Evolutionary conservation across 2,888 invertebrate species (phyloP).

Genomic region (Hemithea aestivaria): DNA sequence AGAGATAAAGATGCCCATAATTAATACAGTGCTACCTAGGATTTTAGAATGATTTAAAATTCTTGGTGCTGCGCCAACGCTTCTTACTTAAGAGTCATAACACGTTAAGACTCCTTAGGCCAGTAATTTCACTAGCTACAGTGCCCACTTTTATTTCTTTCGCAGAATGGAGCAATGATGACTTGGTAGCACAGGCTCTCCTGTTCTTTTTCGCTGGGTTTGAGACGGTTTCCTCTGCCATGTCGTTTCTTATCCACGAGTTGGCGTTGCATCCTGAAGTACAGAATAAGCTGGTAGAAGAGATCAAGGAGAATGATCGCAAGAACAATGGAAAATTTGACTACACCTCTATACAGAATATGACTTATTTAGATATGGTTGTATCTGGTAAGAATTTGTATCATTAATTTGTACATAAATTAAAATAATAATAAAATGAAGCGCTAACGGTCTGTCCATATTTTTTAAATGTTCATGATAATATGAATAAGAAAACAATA

Average conservation of each 20-base stretch:
- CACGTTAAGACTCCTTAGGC: too few relatives aligned
- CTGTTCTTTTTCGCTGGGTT: slow-evolving; percentile 80
- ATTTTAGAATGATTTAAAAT: too few relatives aligned
- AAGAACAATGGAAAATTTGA: slow-evolving; percentile 61
- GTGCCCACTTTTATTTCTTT: slow-evolving; percentile 4
- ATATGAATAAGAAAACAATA: too few relatives aligned
- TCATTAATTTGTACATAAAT: background rate
- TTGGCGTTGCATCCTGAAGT: slow-evolving; percentile 78
- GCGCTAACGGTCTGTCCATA: too few relatives aligned
- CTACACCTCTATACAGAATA: slow-evolving; percentile 71
- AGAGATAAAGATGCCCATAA: too few relatives aligned
- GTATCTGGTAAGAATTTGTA: slow-evolving; percentile 60
- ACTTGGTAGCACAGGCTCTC: slow-evolving; percentile 68
- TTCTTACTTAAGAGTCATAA: too few relatives aligned
- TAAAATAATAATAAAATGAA: too few relatives aligned
- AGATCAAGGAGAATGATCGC: slow-evolving; percentile 69
- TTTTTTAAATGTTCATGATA: too few relatives aligned
- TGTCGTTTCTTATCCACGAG: slow-evolving; percentile 77
- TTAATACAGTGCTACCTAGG: too few relatives aligned
- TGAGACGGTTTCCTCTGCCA: slow-evolving; percentile 64
- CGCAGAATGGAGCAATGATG: slow-evolving; percentile 56
- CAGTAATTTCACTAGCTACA: too few relatives aligned
- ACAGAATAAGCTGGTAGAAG: slow-evolving; percentile 74
- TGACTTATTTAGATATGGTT: slow-evolving; percentile 82
- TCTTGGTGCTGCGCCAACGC: too few relatives aligned